A percentile compares a stretch with the other conserved stretches of the same genome.
Evolutionary conservation across 2,888 invertebrate genomes (phyloP).

Genomic region (Phrixothrix hirtus): DNA sequence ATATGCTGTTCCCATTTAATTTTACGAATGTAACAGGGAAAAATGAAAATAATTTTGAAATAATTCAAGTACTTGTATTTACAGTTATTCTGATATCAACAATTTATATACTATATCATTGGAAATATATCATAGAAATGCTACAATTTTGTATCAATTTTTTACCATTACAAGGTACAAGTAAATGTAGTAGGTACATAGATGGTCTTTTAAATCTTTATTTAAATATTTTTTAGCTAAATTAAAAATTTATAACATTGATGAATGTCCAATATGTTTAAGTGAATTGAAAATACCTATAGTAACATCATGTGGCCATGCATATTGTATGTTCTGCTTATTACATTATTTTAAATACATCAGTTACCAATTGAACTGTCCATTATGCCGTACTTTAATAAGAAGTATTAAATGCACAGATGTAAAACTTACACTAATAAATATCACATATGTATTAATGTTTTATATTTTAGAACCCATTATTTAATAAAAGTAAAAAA

Average conservation of each 20-base stretch:
- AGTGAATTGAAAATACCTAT: constrained; percentile 34
- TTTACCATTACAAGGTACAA: no score
- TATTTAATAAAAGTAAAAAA: constrained; percentile 2
- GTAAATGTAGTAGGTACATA: no score
- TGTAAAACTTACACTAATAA: constrained; percentile 7
- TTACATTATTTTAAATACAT: constrained; percentile 32
- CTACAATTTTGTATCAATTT: not conserved
- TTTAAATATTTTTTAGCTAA: constrained; percentile 28
- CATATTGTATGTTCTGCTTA: constrained; percentile 40
- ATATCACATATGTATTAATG: not conserved
- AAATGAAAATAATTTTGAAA: no score
- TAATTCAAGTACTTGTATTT: no score
- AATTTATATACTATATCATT: not conserved
- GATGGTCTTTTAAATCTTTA: no score
- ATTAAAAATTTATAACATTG: constrained; percentile 39
- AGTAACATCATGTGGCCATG: constrained; percentile 40
- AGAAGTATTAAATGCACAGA: not conserved
- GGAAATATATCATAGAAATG: not conserved
- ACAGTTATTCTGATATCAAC: not conserved
- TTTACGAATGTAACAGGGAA: no score
- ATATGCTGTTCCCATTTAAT: no score
- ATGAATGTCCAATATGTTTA: constrained; percentile 44
- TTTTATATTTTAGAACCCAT: constrained; percentile 4
- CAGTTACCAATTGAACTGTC: constrained; percentile 31
- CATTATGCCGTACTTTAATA: constrained; percentile 33